These are phyloP conservation scores for Tychaedon coryphoeus DNA, from an alignment of 2,113 vertebrate genomes.

Conservation along the genomic window DNA sequence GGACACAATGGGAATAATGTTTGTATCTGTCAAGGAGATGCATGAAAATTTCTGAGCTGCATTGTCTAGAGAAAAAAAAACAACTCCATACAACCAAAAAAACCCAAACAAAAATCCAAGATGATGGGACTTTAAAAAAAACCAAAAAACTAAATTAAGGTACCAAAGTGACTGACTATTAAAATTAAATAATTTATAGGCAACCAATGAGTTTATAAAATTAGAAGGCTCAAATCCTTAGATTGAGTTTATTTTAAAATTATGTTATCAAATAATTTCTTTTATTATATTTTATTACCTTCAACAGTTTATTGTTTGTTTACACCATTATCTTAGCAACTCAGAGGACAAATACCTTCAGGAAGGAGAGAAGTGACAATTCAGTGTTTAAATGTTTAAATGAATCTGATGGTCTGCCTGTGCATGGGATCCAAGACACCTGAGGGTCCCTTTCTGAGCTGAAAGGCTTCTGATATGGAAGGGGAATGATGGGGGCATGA, in stretches of 20 bases:
- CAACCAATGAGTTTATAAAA: neutral
- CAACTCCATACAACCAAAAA: neutral
- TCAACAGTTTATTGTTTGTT: neutral
- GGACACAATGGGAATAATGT: conserved; percentile 69
- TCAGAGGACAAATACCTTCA: neutral
- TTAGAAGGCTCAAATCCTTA: neutral
- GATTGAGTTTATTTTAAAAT: conserved; percentile 12
- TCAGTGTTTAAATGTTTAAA: neutral
- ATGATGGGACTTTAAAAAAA: neutral
- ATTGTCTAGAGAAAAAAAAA: conserved; percentile 13
- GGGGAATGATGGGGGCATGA: rapidly evolving
- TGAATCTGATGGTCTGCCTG: neutral
- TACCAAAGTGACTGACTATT: neutral
- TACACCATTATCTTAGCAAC: neutral
- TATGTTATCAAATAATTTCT: neutral
- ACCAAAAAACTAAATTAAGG: neutral
- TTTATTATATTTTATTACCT: neutral
- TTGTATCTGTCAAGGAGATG: conserved; percentile 66
- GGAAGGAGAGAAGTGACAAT: neutral
- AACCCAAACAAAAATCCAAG: neutral
- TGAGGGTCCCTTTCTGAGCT: neutral
- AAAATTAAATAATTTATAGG: neutral
- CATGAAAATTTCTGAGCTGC: conserved; percentile 46
- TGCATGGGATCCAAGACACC: neutral
- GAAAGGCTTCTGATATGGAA: neutral